Base-by-base conservation (phyloP, 2,113 vertebrate genomes). In the Pterocles gutturalis region DNA sequence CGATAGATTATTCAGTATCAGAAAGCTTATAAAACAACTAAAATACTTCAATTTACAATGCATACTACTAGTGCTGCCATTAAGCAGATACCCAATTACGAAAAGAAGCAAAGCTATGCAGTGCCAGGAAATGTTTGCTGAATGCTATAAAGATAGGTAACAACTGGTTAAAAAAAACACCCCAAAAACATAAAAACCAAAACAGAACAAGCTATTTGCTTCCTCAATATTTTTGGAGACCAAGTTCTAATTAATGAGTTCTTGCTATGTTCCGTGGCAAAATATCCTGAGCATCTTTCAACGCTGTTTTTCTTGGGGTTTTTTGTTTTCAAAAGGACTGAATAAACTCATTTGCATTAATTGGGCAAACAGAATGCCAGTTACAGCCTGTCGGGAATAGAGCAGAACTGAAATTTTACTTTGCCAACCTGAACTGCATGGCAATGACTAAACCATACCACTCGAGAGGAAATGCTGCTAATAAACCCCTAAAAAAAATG, bases 261-360 rank as follows among this genome's bases (percentile, higher is more conserved):
- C 46, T 87, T 75, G 7, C 14, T 2, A 1, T 17, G 3, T 46
- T 82, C 25, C 0, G 0, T 6, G 17, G 25, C 17, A 93, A 93
- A 96, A 36, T 84, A 94, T 21, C 87, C 70, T 45, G 5, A 83
- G 54, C 12, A 65, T 45, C 34, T 87, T 7, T 87, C 72, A 82
- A 79, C 6, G 11, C 17, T 0, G 2, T 26, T 80, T 86, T 90
- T 83, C n/a, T 43, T 58, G 9, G 16, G 34, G 8, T 13, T 11
- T 66, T 93, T 82, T 81, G 41, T 85, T 90, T 88, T 82, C 43
- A 62, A n/a, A 71, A 89, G 54, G 60, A 22, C 26, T 84, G 81
- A 79, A 87, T 76, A 80, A 96, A 92, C 29, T 69, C 61, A 78
- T 93, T 87, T 89, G 72, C 69, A 89, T 79, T 84, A 96, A 78